phyloP scores from a whole-genome alignment of 2,888 invertebrate species.

The Melanargia galathea region DNA sequence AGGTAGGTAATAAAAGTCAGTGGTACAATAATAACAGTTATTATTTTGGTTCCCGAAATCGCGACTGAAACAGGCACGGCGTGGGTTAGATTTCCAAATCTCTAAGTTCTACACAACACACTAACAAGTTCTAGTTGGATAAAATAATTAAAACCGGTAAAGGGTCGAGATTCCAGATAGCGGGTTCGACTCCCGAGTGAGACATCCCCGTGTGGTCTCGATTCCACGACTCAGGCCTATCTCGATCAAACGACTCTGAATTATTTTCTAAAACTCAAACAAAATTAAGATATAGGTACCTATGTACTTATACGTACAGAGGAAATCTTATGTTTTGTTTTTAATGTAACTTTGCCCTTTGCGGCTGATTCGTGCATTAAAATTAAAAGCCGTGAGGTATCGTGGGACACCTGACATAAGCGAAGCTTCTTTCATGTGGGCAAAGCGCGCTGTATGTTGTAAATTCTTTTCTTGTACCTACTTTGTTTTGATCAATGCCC shows the following conservation, averaged over 20 bases:
- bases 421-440: no score
- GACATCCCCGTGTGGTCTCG: slow-evolving; percentile 72
- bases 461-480: no score
- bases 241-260: slow-evolving; percentile 58
- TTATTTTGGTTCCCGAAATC: no score
- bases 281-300: slow-evolving; percentile 37
- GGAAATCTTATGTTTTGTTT: slow-evolving; percentile 8
- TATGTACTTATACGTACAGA: slow-evolving; percentile 1
- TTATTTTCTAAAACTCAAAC: slow-evolving; percentile 48
- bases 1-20: no score
- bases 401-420: no score
- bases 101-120: slow-evolving; percentile 30
- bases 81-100: no score
- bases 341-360: background rate
- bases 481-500: no score
- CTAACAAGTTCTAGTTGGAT: slow-evolving; percentile 45
- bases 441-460: no score
- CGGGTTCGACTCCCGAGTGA: slow-evolving; percentile 63
- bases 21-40: no score
- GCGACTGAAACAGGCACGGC: no score
- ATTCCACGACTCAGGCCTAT: slow-evolving; percentile 60
- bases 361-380: background rate
- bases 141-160: slow-evolving; percentile 51
- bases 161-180: slow-evolving; percentile 66
- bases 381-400: no score